These are phyloP conservation scores for Eurystomus glaucurus DNA, from an alignment of 2,797 vertebrate genomes.

Conservation along the genomic window DNA sequence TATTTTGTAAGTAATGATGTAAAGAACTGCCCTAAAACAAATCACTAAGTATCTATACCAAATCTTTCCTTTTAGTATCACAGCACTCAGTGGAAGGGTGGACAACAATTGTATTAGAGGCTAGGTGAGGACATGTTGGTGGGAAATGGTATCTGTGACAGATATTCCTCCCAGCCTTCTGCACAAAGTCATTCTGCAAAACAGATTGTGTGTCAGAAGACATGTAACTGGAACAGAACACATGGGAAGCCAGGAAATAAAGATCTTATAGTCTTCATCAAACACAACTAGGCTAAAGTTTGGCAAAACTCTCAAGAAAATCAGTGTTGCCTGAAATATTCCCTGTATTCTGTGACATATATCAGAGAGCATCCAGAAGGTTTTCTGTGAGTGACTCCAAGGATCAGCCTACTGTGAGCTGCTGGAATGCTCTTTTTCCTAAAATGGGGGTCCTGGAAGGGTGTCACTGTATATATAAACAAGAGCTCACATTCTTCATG, in stretches of 20 bases:
- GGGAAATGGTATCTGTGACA: background rate
- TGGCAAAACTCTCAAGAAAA: background rate
- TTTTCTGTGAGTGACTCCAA: background rate
- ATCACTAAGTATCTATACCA: background rate
- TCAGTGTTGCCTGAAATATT: background rate
- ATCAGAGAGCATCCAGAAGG: background rate
- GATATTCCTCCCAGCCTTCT: background rate
- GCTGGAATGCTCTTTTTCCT: background rate
- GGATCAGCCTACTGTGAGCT: background rate
- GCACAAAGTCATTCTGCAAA: background rate
- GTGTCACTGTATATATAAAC: background rate
- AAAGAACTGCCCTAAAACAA: background rate
- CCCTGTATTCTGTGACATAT: background rate
- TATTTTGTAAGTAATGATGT: background rate
- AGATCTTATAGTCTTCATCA: background rate
- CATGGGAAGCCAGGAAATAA: background rate
- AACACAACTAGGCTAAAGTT: background rate
- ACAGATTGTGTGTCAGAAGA: background rate
- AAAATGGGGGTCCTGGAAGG: background rate
- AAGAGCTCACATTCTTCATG: background rate
- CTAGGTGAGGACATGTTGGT: background rate
- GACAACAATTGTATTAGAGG: background rate
- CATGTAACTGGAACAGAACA: background rate
- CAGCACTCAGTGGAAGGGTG: background rate
- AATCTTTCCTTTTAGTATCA: background rate